phyloP scores from a whole-genome alignment of 2,113 vertebrate species.

The Myanophis thanlyinensis region DNA sequence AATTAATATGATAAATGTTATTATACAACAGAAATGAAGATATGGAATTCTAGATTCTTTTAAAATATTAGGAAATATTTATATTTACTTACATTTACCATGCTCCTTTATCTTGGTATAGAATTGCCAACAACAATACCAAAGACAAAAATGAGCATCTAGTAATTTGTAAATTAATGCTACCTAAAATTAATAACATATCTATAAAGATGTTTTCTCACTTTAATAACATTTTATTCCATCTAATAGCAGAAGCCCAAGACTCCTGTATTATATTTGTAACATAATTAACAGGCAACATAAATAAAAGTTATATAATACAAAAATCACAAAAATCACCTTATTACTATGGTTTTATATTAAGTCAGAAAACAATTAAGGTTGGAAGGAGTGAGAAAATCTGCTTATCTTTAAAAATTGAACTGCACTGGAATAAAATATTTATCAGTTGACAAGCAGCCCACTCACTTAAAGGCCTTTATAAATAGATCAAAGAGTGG shows the following conservation, averaged over 20 bases:
- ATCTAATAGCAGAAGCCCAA: constrained; percentile 6
- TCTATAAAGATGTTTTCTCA: background rate
- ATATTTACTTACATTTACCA: background rate
- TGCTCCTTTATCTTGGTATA: background rate
- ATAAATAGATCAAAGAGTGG: constrained; percentile 46
- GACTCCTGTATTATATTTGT: background rate
- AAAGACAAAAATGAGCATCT: background rate
- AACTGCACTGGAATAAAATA: constrained; percentile 40
- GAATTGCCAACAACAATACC: background rate
- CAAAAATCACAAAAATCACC: constrained; percentile 28
- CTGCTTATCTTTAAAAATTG: constrained; percentile 44
- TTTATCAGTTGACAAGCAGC: constrained; percentile 18
- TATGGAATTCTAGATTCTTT: background rate
- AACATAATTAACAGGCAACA: background rate
- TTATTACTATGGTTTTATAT: constrained; percentile 25
- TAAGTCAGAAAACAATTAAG: constrained; percentile 20
- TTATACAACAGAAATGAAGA: background rate
- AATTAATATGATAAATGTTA: background rate
- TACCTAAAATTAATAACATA: constrained; percentile 39
- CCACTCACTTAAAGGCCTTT: constrained; percentile 31
- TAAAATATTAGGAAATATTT: background rate
- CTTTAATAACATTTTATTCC: background rate
- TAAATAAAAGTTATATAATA: background rate
- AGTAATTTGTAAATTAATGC: constrained; percentile 27
- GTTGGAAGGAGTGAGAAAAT: constrained; percentile 9